Conservation (phyloP, 2,113 vertebrate genomes). For the Nyctereutes procyonoides region DNA sequence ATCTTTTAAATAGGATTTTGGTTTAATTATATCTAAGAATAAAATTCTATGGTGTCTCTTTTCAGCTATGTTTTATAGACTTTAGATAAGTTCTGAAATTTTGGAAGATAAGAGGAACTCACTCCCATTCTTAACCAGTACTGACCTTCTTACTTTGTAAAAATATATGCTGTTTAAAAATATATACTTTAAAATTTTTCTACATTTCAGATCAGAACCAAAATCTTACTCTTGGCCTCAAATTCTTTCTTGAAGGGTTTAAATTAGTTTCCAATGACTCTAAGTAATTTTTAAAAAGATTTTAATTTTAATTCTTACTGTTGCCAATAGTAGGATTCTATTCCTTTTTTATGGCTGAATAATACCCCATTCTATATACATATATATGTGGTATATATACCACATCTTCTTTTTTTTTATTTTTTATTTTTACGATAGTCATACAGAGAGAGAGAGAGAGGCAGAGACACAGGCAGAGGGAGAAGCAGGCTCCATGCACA, state of each 20-base stretch:
- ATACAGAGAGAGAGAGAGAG: no score
- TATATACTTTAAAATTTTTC: not conserved
- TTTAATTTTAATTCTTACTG: not conserved
- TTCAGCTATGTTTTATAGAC: not conserved
- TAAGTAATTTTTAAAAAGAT: not conserved
- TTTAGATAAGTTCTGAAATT: not conserved
- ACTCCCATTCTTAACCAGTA: not conserved
- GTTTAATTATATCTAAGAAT: conserved; percentile 40
- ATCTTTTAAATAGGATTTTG: conserved; percentile 13
- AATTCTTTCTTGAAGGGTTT: not conserved
- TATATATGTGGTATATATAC: no score
- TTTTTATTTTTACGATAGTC: no score
- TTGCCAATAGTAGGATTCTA: not conserved
- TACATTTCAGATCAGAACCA: not conserved
- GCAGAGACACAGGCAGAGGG: no score
- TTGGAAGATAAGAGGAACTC: not conserved
- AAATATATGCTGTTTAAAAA: not conserved
- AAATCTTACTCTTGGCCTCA: not conserved
- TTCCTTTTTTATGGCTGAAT: not conserved
- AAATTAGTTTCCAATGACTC: not conserved
- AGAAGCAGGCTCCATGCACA: no score
- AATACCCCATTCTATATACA: not conserved
- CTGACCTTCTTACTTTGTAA: not conserved
- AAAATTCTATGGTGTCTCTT: not conserved
- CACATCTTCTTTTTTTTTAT: no score